Evolutionary conservation across 2,113 vertebrate species (phyloP).

Genomic region (Microcebus lehilahytsara): DNA sequence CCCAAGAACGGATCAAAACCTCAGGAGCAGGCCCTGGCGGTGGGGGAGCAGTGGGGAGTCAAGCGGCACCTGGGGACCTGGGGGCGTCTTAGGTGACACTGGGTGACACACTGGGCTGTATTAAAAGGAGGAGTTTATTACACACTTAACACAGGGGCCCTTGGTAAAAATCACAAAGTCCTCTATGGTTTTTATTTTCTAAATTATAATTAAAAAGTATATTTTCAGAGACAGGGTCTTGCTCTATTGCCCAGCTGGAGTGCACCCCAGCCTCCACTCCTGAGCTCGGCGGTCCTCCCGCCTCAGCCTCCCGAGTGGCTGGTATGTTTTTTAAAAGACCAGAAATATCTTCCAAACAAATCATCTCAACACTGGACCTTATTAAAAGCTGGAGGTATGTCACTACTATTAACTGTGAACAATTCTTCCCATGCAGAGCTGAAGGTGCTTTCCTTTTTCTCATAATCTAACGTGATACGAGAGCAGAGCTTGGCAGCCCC

Average conservation of each 20-base stretch:
- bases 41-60: fast-evolving
- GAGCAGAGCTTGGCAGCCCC: no score
- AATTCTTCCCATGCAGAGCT: neutral
- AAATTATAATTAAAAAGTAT: no score
- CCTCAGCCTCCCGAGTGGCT: no score
- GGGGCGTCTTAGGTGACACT: neutral
- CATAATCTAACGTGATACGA: neutral
- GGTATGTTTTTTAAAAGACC: neutral
- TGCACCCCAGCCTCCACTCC: no score
- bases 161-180: neutral
- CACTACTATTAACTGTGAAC: no score
- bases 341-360: neutral
- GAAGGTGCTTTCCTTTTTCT: neutral
- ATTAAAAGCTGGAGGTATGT: neutral
- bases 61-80: fast-evolving
- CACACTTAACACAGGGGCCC: no score
- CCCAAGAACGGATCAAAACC: neutral
- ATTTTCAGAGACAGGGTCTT: no score
- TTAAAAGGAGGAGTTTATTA: neutral
- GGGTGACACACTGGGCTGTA: neutral
- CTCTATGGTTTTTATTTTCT: neutral
- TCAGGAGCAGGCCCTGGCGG: neutral
- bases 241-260: no score
- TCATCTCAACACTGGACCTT: neutral
- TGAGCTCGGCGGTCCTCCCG: no score